phyloP scores from a whole-genome alignment of 2,113 vertebrate species.

The Bombycilla garrulus region DNA sequence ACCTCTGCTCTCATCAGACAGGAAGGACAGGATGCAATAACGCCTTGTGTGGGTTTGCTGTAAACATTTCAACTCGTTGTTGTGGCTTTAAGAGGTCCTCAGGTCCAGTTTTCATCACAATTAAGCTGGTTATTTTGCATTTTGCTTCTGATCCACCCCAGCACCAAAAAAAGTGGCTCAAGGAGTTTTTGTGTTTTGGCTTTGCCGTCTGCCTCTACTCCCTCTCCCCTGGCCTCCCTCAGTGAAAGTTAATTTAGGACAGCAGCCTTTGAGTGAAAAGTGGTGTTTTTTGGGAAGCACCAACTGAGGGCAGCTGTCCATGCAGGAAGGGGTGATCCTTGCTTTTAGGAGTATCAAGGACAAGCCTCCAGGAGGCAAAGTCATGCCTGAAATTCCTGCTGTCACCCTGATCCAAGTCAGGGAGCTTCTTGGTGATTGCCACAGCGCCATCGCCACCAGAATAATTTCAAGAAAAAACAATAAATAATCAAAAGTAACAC shows the following conservation, averaged over 20 bases:
- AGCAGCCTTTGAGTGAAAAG: background rate
- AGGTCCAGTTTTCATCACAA: background rate
- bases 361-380: background rate
- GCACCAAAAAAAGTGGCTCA: background rate
- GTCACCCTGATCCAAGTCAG: background rate
- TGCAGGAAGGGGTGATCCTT: background rate
- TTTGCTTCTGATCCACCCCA: background rate
- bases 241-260: background rate
- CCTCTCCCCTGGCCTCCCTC: background rate
- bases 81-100: background rate
- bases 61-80: background rate
- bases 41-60: rapidly evolving
- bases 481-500: background rate
- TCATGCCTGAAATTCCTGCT: background rate
- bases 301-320: background rate
- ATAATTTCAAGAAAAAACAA: background rate
- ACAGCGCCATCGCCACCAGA: background rate
- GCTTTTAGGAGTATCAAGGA: background rate
- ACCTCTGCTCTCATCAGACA: background rate
- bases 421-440: background rate
- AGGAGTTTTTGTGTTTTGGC: background rate
- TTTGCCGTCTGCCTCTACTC: background rate
- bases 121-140: background rate
- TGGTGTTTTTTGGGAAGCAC: background rate
- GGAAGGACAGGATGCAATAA: background rate